phyloP scores from a whole-genome alignment of 2,888 invertebrate species.

The Julus scandinavius region DNA sequence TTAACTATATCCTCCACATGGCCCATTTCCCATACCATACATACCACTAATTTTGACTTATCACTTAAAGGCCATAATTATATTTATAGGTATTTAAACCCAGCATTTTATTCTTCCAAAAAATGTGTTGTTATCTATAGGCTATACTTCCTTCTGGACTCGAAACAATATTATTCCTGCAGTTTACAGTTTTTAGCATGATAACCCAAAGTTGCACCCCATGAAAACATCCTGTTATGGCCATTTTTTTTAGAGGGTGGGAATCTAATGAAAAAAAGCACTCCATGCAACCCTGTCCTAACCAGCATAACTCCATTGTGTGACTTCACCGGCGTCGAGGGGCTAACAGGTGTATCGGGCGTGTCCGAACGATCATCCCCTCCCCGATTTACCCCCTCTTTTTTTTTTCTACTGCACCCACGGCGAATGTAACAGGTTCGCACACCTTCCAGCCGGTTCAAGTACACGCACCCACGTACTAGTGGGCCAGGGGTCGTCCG shows the following conservation, averaged over 20 bases:
- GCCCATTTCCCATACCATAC: too few species aligned
- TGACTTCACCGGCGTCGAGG: background rate
- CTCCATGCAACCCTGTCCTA: background rate
- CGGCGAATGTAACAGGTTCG: background rate
- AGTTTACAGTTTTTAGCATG: background rate
- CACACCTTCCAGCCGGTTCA: conserved; percentile 27
- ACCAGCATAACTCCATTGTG: background rate
- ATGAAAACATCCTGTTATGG: too few species aligned
- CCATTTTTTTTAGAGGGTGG: background rate
- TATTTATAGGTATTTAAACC: too few species aligned
- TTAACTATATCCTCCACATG: too few species aligned
- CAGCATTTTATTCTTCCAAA: too few species aligned
- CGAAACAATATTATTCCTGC: too few species aligned
- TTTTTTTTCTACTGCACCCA: conserved; percentile 14
- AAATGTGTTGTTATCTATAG: too few species aligned
- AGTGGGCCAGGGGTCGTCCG: conserved; percentile 11
- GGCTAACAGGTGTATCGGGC: conserved; percentile 11
- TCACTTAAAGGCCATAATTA: too few species aligned
- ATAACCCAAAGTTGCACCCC: too few species aligned
- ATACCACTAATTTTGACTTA: too few species aligned
- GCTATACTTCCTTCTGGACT: too few species aligned
- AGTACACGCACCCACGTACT: background rate
- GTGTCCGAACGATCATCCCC: background rate
- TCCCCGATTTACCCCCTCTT: conserved; percentile 26
- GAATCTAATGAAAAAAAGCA: background rate